Evolutionary conservation across 2,113 vertebrate genomes (phyloP).

Genomic region (Glaucidium brasilianum): DNA sequence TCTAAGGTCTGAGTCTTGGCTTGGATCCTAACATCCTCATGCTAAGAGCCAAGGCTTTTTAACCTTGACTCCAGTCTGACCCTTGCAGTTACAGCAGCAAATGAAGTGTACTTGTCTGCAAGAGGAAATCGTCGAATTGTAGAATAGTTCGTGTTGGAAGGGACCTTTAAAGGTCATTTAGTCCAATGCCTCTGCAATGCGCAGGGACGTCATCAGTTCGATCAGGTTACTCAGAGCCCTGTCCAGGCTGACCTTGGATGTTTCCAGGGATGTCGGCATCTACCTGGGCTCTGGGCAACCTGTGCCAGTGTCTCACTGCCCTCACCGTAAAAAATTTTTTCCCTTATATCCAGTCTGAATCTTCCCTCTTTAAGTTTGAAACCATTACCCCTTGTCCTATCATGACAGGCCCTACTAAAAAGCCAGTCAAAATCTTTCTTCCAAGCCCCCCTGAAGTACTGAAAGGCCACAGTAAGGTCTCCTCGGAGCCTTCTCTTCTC

Average conservation of each 20-base stretch:
- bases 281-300: background rate
- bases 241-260: background rate
- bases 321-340: too few species aligned
- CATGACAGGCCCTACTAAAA: too few species aligned
- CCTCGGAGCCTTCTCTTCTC: background rate
- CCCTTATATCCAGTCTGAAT: too few species aligned
- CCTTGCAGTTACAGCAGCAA: background rate
- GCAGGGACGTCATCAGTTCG: too few species aligned
- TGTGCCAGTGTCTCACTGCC: background rate
- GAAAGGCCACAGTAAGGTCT: background rate
- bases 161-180: background rate
- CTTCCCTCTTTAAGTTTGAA: too few species aligned
- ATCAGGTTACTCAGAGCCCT: background rate
- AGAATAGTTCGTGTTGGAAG: background rate
- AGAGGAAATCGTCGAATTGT: background rate
- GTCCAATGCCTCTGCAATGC: background rate
- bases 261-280: background rate
- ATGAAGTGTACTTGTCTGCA: background rate
- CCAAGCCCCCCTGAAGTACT: background rate
- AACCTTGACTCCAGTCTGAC: background rate
- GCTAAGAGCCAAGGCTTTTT: background rate
- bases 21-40: background rate
- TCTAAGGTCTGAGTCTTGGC: background rate
- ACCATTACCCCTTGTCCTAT: too few species aligned
- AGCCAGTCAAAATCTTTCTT: background rate